Conservation (phyloP, 1,140 invertebrate species). For the Drosophila baimaii region DNA sequence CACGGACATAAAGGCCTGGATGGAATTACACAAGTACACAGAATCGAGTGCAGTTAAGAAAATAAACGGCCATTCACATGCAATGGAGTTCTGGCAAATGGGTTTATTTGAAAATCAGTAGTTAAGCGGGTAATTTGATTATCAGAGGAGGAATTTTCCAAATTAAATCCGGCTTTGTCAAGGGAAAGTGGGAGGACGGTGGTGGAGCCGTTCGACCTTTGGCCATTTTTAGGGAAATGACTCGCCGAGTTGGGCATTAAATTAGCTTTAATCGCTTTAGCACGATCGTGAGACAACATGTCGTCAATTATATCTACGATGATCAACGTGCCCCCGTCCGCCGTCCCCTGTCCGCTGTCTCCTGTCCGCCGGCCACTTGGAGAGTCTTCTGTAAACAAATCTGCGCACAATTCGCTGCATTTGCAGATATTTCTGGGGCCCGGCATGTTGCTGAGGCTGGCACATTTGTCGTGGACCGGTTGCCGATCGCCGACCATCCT, state of each 20-base stretch:
- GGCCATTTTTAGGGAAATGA: conserved; percentile 5
- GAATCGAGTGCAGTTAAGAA: conserved; percentile 51
- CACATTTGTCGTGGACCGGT: conserved; percentile 73
- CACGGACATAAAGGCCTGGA: conserved; percentile 36
- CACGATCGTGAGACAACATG: conserved; percentile 83
- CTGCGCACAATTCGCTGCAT: conserved; percentile 78
- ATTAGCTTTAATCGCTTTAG: conserved; percentile 82
- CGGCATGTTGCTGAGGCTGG: conserved; percentile 74
- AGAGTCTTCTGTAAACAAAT: conserved; percentile 77
- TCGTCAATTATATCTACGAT: conserved; percentile 83
- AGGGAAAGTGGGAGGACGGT: neutral
- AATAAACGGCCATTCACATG: conserved; percentile 48
- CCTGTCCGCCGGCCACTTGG: conserved; percentile 13
- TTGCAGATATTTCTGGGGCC: conserved; percentile 59
- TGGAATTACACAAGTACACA: conserved; percentile 67
- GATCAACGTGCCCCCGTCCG: conserved; percentile 55
- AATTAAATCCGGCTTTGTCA: neutral
- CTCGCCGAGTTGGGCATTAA: conserved; percentile 58
- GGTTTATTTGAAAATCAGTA: conserved; percentile 2
- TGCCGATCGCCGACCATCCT: conserved; percentile 36
- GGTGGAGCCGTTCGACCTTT: conserved; percentile 13
- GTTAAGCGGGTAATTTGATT: conserved; percentile 35
- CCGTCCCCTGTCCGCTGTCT: neutral
- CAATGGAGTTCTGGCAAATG: conserved; percentile 44
- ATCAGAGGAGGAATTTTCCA: conserved; percentile 7